These are phyloP conservation scores for Silurus glanis DNA, from an alignment of 2,113 vertebrate species.

Conservation along the genomic window DNA sequence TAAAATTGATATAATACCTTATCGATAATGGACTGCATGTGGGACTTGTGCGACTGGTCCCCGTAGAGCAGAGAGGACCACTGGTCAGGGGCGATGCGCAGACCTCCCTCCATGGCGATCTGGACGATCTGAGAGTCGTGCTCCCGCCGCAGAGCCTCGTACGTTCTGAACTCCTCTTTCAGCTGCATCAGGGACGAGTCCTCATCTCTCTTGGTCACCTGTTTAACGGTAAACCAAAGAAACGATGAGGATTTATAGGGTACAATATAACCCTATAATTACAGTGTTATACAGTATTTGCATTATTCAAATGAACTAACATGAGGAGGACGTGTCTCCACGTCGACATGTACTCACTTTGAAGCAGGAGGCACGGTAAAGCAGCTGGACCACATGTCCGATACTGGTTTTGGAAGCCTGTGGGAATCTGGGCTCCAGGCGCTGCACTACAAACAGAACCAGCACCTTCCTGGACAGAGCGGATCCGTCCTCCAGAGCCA, in stretches of 20 bases:
- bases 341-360: conserved; percentile 76
- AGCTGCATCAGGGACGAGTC: conserved; percentile 98
- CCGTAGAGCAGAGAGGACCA: conserved; percentile 97
- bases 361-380: conserved; percentile 97
- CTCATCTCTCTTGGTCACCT: conserved; percentile 98
- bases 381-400: conserved; percentile 96
- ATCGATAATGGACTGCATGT: conserved; percentile 99
- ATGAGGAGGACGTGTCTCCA: not conserved
- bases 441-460: conserved; percentile 98
- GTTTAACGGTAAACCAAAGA: not conserved
- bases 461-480: conserved; percentile 94
- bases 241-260: not conserved
- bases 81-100: conserved; percentile 97
- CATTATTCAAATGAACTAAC: too few species aligned
- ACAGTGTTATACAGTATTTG: too few species aligned
- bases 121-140: conserved; percentile 98
- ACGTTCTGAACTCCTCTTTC: conserved; percentile 96
- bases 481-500: conserved; percentile 95
- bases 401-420: conserved; percentile 99
- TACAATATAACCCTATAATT: not conserved
- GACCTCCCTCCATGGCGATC: conserved; percentile 96
- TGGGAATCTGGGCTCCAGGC: conserved; percentile 93
- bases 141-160: conserved; percentile 92
- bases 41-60: conserved; percentile 97
- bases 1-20: conserved; percentile 76